These are phyloP conservation scores for Paramacrobiotus metropolitanus DNA, from an alignment of 1,140 invertebrate species.

Conservation along the genomic window DNA sequence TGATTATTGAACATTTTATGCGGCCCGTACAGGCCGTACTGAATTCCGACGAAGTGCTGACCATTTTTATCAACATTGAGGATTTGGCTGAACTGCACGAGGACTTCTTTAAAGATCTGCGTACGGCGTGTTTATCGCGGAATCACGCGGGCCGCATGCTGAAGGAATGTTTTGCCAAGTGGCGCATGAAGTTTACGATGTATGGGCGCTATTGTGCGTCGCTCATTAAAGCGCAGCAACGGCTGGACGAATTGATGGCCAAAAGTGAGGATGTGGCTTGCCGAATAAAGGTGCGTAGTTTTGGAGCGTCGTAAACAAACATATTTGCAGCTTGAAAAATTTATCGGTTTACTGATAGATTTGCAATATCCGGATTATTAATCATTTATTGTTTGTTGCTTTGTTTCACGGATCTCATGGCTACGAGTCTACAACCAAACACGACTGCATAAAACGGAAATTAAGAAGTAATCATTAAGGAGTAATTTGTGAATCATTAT, in stretches of 20 bases:
- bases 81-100: constrained; percentile 63
- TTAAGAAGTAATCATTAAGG: too few species aligned
- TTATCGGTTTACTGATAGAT: too few species aligned
- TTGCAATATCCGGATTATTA: too few species aligned
- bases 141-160: constrained; percentile 24
- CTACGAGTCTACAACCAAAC: too few species aligned
- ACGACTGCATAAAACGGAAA: too few species aligned
- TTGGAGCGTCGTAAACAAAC: too few species aligned
- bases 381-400: too few species aligned
- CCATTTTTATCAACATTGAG: constrained; percentile 68
- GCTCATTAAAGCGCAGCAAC: constrained; percentile 49
- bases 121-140: constrained; percentile 32
- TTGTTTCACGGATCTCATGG: too few species aligned
- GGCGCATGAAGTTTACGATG: constrained; percentile 64
- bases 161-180: constrained; percentile 55
- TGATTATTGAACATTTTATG: constrained; percentile 57
- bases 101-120: constrained; percentile 50
- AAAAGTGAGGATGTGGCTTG: constrained; percentile 33
- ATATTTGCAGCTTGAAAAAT: too few species aligned
- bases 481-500: too few species aligned
- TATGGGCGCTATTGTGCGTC: constrained; percentile 91
- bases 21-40: constrained; percentile 44
- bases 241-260: constrained; percentile 44
- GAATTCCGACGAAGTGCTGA: constrained; percentile 41
- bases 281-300: too few species aligned